Evolutionary conservation across 1,140 invertebrate species (phyloP), one percentile per base, ranked within the genome.

Genomic region (Hyposmocoma kahamanoa): DNA sequence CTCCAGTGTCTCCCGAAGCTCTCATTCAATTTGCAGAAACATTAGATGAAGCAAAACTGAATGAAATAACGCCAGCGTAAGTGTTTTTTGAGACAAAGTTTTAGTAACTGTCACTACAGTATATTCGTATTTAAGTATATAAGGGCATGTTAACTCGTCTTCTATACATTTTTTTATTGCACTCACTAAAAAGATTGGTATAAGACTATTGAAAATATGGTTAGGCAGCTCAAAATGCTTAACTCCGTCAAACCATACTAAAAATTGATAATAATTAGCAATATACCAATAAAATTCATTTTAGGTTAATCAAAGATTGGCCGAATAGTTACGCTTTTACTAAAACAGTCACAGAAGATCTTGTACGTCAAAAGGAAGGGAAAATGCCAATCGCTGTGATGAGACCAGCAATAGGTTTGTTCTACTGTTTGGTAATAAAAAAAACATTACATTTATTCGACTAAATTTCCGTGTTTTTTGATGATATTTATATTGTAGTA

Each of bases 301-400:
- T 3, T 55, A 91, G 90, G 50, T 64, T 94, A 26, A 69, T 94
- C n/a, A 88, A 87, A 2, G 88, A 90, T 18, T 92, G 91, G 82
- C 94, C 94, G 0, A 96, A 96, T 59, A 94, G 92, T 0, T 96
- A 96, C 62, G 89, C 92, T 0, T 95, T 90, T 63, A 94, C 93
- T 4, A 96, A 96, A 88, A 90, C 92, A 9, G 62, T 95, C n/a
- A 91, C 92, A 4, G 95, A 96, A 73, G 88, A 92, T 56, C 72
- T 91, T 0, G 82, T 95, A 0, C 81, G 89, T 49, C 82, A 90
- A 42, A 85, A 90, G 38, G 80, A 84, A 3, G 70, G 73, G 17
- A 88, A 87, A 34, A 57, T 98, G 43, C 96, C 96, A 1, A 70
- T 88, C 2, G 90, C 88, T 20, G 88, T 94, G 13, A 89, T 92